These are phyloP conservation scores for Lepus europaeus DNA, from an alignment of 2,113 vertebrate species.

Conservation along the genomic window DNA sequence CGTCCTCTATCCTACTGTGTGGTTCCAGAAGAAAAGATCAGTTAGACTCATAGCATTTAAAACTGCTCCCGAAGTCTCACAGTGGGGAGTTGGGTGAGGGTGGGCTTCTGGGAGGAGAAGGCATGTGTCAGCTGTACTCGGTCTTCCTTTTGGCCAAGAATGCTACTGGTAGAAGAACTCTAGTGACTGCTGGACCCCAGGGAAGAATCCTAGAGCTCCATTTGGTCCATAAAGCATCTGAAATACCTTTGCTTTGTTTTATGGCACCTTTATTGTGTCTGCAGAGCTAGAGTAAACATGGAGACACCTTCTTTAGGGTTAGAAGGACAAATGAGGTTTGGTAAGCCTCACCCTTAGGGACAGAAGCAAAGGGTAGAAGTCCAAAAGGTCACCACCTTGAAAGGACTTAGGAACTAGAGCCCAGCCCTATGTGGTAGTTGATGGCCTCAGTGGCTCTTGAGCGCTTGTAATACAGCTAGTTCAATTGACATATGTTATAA, in stretches of 20 bases:
- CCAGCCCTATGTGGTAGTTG: background rate
- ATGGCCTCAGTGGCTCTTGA: background rate
- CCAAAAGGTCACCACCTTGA: background rate
- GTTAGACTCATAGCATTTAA: background rate
- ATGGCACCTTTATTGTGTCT: background rate
- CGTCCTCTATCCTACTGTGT: background rate
- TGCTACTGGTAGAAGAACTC: background rate
- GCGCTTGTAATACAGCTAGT: background rate
- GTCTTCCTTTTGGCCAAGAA: background rate
- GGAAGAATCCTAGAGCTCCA: background rate
- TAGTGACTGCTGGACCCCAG: background rate
- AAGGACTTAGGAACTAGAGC: background rate
- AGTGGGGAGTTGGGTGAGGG: rapidly evolving
- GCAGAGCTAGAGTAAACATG: background rate
- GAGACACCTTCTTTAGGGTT: background rate
- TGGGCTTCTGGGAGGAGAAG: background rate
- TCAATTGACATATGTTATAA: background rate
- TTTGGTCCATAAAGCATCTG: background rate
- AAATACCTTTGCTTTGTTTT: background rate
- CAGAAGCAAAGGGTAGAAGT: background rate
- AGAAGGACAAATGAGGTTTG: background rate
- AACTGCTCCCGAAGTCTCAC: background rate
- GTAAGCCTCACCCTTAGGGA: background rate
- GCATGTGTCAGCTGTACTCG: background rate
- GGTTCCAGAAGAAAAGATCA: background rate